These are phyloP conservation scores for Hoplias malabaricus DNA, from an alignment of 2,113 vertebrate species.

Conservation along the genomic window DNA sequence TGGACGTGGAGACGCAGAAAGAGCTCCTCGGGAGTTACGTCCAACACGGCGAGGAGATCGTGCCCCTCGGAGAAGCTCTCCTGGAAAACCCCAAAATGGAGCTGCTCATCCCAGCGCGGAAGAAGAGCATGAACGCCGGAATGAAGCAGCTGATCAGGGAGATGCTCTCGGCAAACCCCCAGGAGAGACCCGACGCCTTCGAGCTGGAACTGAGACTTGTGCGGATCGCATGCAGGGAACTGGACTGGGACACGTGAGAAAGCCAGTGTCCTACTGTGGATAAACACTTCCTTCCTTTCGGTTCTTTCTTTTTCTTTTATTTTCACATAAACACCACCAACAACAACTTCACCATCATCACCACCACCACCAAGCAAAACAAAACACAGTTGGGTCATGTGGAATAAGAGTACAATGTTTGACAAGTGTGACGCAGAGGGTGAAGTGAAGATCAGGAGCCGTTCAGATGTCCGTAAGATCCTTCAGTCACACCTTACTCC, in stretches of 20 bases:
- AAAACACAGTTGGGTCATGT: neutral
- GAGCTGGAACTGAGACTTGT: conserved; percentile 94
- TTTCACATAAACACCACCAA: no score
- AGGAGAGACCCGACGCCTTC: conserved; percentile 93
- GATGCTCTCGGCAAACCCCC: conserved; percentile 94
- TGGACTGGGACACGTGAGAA: conserved; percentile 94
- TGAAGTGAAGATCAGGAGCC: neutral
- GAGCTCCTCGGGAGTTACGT: conserved; percentile 93
- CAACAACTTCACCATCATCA: no score
- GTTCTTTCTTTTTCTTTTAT: neutral
- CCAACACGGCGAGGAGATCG: conserved; percentile 87
- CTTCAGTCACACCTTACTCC: neutral
- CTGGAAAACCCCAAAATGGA: conserved; percentile 97
- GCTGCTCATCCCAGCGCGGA: conserved; percentile 90
- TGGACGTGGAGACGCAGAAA: conserved; percentile 93
- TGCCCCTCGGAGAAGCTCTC: conserved; percentile 92
- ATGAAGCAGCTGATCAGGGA: conserved; percentile 96
- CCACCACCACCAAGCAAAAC: conserved; percentile 1
- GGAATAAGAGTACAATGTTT: neutral
- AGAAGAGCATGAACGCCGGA: conserved; percentile 90
- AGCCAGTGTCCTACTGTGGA: neutral
- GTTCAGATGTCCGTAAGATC: neutral
- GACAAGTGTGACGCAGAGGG: no score
- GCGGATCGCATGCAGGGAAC: conserved; percentile 93
- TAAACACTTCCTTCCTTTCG: neutral